phyloP scores from a whole-genome alignment of 2,888 invertebrate species.

The Stegophylla sp. region DNA sequence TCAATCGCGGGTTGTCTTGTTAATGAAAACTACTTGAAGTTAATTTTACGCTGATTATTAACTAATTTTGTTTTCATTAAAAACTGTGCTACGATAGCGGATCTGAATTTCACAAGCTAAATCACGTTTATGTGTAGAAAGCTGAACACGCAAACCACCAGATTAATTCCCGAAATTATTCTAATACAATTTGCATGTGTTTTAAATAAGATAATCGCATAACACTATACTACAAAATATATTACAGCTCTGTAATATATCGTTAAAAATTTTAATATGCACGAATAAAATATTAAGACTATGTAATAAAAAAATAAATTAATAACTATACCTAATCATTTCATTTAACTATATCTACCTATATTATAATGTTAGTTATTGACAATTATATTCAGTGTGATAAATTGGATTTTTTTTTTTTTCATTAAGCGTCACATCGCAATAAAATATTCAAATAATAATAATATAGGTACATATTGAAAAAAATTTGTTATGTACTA shows the following conservation, averaged over 20 bases:
- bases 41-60: slow-evolving; percentile 27
- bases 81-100: background rate
- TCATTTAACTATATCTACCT: too few species aligned
- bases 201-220: background rate
- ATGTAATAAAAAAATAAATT: too few species aligned
- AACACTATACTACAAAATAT: background rate
- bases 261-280: background rate
- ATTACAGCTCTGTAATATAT: background rate
- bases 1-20: background rate
- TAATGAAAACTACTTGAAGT: background rate
- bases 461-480: too few species aligned
- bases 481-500: too few species aligned
- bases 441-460: too few species aligned
- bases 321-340: too few species aligned
- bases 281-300: too few species aligned
- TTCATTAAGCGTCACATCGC: too few species aligned
- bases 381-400: too few species aligned
- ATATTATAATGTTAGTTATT: too few species aligned
- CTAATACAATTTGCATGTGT: background rate
- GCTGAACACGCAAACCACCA: slow-evolving; percentile 23
- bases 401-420: too few species aligned
- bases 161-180: background rate
- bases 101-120: slow-evolving; percentile 48
- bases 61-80: background rate
- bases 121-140: slow-evolving; percentile 49